These are phyloP conservation scores for Rhinoraja longicauda DNA, from an alignment of 2,797 vertebrate species.

Conservation along the genomic window DNA sequence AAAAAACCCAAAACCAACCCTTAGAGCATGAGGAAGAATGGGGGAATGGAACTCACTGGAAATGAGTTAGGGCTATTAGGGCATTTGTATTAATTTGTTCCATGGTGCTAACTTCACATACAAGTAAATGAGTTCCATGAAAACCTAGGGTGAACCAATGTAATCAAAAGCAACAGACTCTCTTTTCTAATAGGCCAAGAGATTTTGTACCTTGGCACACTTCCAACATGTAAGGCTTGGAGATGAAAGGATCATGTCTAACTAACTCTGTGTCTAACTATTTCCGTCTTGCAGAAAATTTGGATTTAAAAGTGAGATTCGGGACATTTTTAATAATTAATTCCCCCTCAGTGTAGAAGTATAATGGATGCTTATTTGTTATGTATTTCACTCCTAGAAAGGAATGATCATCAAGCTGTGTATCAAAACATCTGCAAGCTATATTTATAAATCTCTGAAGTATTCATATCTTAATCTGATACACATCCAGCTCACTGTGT, in stretches of 20 bases:
- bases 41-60: background rate
- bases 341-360: background rate
- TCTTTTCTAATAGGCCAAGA: background rate
- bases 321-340: background rate
- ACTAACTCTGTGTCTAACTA: background rate
- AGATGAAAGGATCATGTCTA: background rate
- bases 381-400: background rate
- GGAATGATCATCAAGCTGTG: background rate
- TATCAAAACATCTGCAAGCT: background rate
- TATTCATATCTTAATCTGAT: background rate
- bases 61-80: too few relatives aligned
- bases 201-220: background rate
- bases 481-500: background rate
- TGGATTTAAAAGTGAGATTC: background rate
- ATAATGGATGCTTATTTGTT: constrained; percentile 11
- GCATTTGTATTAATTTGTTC: too few relatives aligned
- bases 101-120: background rate
- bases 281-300: background rate
- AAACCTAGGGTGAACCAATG: background rate
- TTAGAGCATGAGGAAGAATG: background rate
- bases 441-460: background rate
- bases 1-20: background rate
- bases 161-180: background rate
- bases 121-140: background rate
- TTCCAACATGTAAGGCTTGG: background rate